These are phyloP conservation scores for Gadopsis marmoratus DNA, from an alignment of 2,797 vertebrate species.

Conservation along the genomic window DNA sequence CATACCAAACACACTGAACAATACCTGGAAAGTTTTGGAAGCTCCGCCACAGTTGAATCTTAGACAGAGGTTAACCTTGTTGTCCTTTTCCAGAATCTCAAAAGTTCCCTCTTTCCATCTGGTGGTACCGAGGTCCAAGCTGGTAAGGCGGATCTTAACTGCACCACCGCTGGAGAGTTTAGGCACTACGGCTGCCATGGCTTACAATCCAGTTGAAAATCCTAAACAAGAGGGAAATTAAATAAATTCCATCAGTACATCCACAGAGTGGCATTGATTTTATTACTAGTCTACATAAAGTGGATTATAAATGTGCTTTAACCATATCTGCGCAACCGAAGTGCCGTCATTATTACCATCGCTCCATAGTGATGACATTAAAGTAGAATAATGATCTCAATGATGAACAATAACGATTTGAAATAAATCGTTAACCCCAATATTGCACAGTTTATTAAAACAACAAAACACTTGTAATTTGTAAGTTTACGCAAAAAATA, in stretches of 20 bases:
- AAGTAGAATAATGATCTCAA: neutral
- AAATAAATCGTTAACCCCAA: neutral
- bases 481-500: neutral
- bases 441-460: neutral
- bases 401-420: neutral
- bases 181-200: slow-evolving; percentile 86
- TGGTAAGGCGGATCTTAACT: slow-evolving; percentile 89
- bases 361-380: neutral
- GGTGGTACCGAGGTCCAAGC: slow-evolving; percentile 92
- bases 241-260: neutral
- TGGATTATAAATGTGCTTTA: neutral
- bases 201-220: slow-evolving; percentile 63
- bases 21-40: slow-evolving; percentile 93
- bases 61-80: slow-evolving; percentile 91
- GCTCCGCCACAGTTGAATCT: slow-evolving; percentile 92
- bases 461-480: neutral
- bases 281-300: neutral
- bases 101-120: slow-evolving; percentile 97
- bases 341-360: neutral
- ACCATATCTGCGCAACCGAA: neutral
- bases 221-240: slow-evolving; percentile 23
- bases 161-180: slow-evolving; percentile 89
- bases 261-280: neutral
- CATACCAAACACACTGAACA: neutral
- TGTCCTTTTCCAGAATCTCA: slow-evolving; percentile 97